These are phyloP conservation scores for Pecten maximus DNA, from an alignment of 2,888 invertebrate species.

Conservation along the genomic window DNA sequence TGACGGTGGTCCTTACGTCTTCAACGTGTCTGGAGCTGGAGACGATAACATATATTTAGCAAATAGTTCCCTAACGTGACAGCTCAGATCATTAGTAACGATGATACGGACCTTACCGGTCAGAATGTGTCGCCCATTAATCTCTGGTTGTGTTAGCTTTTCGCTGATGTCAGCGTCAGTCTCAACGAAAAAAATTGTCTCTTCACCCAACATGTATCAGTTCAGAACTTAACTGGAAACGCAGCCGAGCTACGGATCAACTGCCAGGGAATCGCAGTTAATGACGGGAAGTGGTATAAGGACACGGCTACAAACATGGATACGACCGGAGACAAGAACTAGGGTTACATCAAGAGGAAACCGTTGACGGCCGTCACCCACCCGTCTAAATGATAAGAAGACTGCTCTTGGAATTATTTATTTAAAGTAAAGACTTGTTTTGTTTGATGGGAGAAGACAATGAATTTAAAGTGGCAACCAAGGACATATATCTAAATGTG, in stretches of 20 bases:
- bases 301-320: background rate
- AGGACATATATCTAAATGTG: background rate
- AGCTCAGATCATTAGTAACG: background rate
- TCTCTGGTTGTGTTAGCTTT: background rate
- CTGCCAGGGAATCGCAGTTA: too few species aligned
- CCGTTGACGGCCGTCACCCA: background rate
- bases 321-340: background rate
- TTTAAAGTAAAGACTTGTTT: constrained; percentile 2
- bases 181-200: background rate
- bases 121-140: background rate
- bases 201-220: background rate
- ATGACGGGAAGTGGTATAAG: constrained; percentile 28
- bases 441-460: constrained; percentile 30
- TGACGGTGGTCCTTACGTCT: background rate
- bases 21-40: background rate
- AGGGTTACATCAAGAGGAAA: background rate
- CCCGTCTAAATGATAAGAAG: background rate
- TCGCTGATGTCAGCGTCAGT: background rate
- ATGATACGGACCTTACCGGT: background rate
- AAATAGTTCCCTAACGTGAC: background rate
- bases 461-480: background rate
- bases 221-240: background rate
- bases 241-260: too few species aligned
- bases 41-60: background rate
- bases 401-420: constrained; percentile 31